Percentiles rank a stretch among this genome's conserved stretches.
Evolutionary conservation across 2,888 invertebrate species (phyloP).

Genomic region (Raillietiella orientalis): DNA sequence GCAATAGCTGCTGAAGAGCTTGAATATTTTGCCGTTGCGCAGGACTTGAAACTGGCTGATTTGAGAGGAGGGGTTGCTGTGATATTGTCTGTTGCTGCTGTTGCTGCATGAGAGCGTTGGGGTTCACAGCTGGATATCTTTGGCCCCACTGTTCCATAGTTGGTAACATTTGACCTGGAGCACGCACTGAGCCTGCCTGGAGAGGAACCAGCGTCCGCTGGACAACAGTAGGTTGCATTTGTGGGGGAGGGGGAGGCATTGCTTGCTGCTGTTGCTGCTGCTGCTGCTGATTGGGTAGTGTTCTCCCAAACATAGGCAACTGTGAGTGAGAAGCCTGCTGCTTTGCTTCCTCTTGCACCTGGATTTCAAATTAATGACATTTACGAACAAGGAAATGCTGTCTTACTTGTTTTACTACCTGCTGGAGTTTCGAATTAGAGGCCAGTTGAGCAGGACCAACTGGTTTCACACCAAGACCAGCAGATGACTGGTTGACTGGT

Average conservation of each 20-base stretch:
- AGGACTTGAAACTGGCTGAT: too few relatives aligned
- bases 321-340: not conserved
- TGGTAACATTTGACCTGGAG: slow-evolving; percentile 9
- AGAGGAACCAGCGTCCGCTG: too few relatives aligned
- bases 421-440: slow-evolving; percentile 29
- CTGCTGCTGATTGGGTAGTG: not conserved
- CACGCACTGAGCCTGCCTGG: slow-evolving; percentile 3
- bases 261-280: not conserved
- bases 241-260: not conserved
- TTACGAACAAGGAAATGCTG: not conserved
- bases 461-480: slow-evolving; percentile 25
- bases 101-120: slow-evolving; percentile 9
- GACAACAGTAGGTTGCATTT: not conserved
- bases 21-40: slow-evolving; percentile 17
- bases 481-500: slow-evolving; percentile 10
- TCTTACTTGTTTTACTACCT: slow-evolving; percentile 35
- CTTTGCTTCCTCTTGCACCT: slow-evolving; percentile 2
- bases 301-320: not conserved
- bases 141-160: slow-evolving; percentile 19
- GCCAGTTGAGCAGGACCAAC: slow-evolving; percentile 37
- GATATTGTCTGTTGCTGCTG: slow-evolving; percentile 7
- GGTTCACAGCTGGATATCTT: too few relatives aligned
- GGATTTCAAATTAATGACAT: not conserved
- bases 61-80: too few relatives aligned
- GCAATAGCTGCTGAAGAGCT: slow-evolving; percentile 53